Percentiles rank a stretch among this genome's conserved stretches.
Evolutionary conservation across 2,113 vertebrate genomes (phyloP).

Genomic region (Istiophorus platypterus): DNA sequence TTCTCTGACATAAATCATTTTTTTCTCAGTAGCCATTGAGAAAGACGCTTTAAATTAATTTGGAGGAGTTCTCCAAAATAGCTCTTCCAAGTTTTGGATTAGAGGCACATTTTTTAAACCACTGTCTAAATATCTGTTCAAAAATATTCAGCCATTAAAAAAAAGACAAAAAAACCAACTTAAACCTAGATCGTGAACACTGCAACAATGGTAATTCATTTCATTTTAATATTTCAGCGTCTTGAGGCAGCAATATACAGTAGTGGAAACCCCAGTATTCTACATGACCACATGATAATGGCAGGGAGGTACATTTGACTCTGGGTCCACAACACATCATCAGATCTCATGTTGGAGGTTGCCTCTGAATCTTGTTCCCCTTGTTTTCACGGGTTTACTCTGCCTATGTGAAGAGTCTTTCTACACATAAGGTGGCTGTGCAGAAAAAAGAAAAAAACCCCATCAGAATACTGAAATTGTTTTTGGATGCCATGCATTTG

Average conservation of each 20-base stretch:
- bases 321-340: background rate
- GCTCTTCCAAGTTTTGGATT: too few relatives aligned
- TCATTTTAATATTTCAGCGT: too few relatives aligned
- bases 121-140: background rate
- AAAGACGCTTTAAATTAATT: too few relatives aligned
- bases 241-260: background rate
- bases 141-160: background rate
- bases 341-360: background rate
- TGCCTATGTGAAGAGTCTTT: background rate
- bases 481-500: too few relatives aligned
- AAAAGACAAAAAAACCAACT: background rate
- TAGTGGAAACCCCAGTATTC: too few relatives aligned
- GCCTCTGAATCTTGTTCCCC: background rate
- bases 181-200: background rate
- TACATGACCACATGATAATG: too few relatives aligned
- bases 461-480: too few relatives aligned
- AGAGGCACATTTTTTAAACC: too few relatives aligned
- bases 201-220: too few relatives aligned
- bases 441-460: background rate
- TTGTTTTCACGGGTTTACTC: background rate
- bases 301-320: background rate
- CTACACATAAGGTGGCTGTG: background rate
- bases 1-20: too few relatives aligned
- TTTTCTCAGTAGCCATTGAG: too few relatives aligned
- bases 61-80: too few relatives aligned